Evolutionary conservation across 2,113 vertebrate genomes (phyloP).

Genomic region (Scolopax mira): DNA sequence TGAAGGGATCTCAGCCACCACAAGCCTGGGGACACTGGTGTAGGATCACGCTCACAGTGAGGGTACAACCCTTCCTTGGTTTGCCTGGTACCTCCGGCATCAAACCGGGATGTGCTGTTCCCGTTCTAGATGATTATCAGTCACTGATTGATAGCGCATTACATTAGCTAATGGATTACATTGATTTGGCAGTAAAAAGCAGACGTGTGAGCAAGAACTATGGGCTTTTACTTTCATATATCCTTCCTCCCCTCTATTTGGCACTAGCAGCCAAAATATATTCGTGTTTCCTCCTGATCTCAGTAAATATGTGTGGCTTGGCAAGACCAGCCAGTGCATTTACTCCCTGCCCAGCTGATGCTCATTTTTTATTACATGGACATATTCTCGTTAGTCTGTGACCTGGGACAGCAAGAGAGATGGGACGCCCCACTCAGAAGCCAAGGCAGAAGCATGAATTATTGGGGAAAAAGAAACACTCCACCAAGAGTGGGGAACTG

Average conservation of each 20-base stretch:
- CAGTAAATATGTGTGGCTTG: neutral
- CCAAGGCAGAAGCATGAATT: neutral
- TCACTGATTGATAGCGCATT: neutral
- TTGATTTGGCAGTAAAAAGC: neutral
- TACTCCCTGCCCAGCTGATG: accelerated
- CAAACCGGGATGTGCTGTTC: neutral
- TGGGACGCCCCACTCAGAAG: neutral
- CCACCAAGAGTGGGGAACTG: neutral
- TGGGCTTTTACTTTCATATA: neutral
- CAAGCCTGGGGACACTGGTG: neutral
- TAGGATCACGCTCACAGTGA: neutral
- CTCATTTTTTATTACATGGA: neutral
- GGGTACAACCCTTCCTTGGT: neutral
- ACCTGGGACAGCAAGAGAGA: neutral
- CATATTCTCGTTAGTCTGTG: accelerated
- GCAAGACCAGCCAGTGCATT: neutral
- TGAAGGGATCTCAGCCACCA: neutral
- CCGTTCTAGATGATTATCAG: neutral
- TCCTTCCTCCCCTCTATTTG: neutral
- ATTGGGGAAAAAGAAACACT: neutral
- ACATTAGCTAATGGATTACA: neutral
- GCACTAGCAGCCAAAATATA: neutral
- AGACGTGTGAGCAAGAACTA: neutral
- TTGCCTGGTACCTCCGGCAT: neutral
- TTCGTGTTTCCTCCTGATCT: neutral